Conservation (phyloP, 2,113 vertebrate species). For the Gallinago media region DNA sequence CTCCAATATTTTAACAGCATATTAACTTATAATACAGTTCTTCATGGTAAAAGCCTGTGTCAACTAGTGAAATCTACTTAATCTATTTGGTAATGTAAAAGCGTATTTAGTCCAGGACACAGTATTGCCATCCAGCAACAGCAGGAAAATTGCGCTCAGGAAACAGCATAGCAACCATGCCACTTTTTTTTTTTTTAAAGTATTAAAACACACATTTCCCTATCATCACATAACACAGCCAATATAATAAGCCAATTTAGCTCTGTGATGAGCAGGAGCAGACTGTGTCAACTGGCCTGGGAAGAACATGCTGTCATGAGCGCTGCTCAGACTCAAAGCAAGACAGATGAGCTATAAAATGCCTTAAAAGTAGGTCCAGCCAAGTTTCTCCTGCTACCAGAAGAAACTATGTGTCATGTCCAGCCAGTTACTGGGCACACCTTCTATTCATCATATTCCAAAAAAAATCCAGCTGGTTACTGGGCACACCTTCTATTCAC, state of each 20-base stretch:
- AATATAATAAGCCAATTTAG: neutral
- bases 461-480: neutral
- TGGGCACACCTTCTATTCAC: neutral
- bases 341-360: neutral
- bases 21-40: neutral
- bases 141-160: neutral
- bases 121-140: neutral
- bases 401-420: slow-evolving; percentile 33
- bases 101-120: neutral
- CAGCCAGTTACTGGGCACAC: slow-evolving; percentile 36
- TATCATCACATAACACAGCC: neutral
- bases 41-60: neutral
- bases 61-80: neutral
- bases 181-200: neutral
- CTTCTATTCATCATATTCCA: slow-evolving; percentile 25
- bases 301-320: neutral
- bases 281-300: neutral
- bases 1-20: neutral
- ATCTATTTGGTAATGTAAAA: neutral
- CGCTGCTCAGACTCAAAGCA: neutral
- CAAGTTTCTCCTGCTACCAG: slow-evolving; percentile 2
- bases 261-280: neutral
- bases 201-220: neutral
- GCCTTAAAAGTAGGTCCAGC: neutral
- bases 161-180: neutral